Conservation (phyloP, 2,113 vertebrate genomes). For the Pseudorasbora parva region DNA sequence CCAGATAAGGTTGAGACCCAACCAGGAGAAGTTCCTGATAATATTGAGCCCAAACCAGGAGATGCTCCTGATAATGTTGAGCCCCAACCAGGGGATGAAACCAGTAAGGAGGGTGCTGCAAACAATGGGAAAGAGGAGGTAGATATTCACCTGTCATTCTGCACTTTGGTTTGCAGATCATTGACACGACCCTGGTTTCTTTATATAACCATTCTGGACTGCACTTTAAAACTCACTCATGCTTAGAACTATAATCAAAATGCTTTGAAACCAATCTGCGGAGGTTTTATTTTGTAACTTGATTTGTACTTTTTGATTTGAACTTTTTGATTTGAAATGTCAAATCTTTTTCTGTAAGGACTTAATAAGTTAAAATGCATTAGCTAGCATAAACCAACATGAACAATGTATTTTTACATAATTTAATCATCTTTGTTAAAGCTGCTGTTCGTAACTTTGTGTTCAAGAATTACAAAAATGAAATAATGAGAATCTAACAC, state of each 20-base stretch:
- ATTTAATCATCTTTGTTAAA: background rate
- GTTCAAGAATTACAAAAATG: no score
- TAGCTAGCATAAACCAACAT: background rate
- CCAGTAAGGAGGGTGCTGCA: constrained; percentile 52
- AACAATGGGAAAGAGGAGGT: constrained; percentile 59
- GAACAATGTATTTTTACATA: background rate
- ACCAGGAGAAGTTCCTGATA: constrained; percentile 51
- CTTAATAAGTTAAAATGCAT: background rate
- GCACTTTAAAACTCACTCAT: background rate
- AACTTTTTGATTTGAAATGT: no score
- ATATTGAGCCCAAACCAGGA: constrained; percentile 46
- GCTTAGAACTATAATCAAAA: background rate
- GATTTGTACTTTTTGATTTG: no score
- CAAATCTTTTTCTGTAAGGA: background rate
- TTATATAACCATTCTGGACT: background rate
- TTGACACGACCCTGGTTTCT: constrained; percentile 14
- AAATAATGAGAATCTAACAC: no score
- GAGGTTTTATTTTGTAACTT: background rate
- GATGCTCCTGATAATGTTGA: constrained; percentile 50
- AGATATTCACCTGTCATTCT: constrained; percentile 53
- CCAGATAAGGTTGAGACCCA: constrained; percentile 47
- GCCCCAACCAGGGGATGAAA: constrained; percentile 53
- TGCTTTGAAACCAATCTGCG: background rate
- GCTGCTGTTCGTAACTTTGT: no score
- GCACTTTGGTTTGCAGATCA: constrained; percentile 13